Evolutionary conservation across 1,140 invertebrate genomes (phyloP).

Genomic region (Drosophila arawakana): DNA sequence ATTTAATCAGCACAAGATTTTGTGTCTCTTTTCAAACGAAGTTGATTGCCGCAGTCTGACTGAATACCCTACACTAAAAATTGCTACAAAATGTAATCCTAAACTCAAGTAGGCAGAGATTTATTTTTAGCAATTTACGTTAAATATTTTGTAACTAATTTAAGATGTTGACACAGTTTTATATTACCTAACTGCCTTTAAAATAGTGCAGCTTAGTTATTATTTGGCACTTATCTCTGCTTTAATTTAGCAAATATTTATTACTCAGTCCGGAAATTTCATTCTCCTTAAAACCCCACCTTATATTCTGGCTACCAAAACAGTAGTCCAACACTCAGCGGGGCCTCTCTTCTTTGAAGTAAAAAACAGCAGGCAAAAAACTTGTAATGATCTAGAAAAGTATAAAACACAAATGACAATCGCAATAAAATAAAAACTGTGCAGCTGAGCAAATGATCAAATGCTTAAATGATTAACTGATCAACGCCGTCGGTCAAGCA

Average conservation of each 20-base stretch:
- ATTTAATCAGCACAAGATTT: constrained; percentile 19
- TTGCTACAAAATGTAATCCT: neutral
- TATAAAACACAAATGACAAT: constrained; percentile 28
- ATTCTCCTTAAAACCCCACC: constrained; percentile 12
- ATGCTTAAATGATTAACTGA: constrained; percentile 13
- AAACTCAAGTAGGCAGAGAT: neutral
- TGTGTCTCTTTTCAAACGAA: constrained; percentile 1
- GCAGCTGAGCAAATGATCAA: constrained; percentile 9
- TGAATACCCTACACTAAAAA: neutral
- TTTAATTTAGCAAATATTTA: too few relatives aligned
- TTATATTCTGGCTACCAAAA: constrained; percentile 13
- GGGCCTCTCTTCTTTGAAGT: neutral
- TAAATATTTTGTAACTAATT: too few relatives aligned
- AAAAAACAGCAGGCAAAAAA: neutral
- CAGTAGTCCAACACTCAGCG: constrained; percentile 35
- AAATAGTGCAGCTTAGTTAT: too few relatives aligned
- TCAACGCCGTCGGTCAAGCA: constrained; percentile 40
- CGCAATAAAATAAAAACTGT: constrained; percentile 1
- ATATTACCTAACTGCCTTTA: too few relatives aligned
- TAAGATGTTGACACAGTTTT: too few relatives aligned
- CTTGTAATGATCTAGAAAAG: constrained; percentile 26
- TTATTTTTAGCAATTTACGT: too few relatives aligned
- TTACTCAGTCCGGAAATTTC: neutral
- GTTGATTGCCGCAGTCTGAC: neutral
- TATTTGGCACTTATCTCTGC: too few relatives aligned